Conservation (phyloP, 2,888 invertebrate genomes). For the Diploptera punctata region DNA sequence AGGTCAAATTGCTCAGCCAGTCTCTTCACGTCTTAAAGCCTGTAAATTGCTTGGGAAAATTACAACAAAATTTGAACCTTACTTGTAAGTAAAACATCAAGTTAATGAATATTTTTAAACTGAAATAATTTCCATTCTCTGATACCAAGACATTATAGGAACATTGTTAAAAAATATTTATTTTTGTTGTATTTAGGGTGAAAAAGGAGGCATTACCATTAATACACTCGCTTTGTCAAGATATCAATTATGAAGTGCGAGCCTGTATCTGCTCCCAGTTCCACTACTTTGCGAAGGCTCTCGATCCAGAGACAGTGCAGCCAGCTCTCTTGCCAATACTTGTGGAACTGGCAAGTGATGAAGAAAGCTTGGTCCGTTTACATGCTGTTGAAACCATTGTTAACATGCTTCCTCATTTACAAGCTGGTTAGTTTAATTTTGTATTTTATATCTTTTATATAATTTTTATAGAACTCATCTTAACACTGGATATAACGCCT, state of each 20-base stretch:
- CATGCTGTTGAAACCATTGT: slow-evolving; percentile 70
- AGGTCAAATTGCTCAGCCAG: slow-evolving; percentile 64
- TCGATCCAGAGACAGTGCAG: slow-evolving; percentile 65
- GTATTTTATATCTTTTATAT: no score
- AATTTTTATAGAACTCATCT: no score
- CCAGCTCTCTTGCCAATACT: slow-evolving; percentile 68
- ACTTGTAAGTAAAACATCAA: slow-evolving; percentile 64
- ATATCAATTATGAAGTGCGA: slow-evolving; percentile 71
- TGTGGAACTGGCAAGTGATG: slow-evolving; percentile 73
- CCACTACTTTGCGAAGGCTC: slow-evolving; percentile 65
- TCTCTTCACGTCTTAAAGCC: slow-evolving; percentile 62
- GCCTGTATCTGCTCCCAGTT: slow-evolving; percentile 71
- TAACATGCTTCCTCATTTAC: slow-evolving; percentile 56
- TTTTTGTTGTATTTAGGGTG: neutral
- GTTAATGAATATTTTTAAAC: slow-evolving; percentile 52
- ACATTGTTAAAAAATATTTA: no score
- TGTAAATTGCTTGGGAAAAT: slow-evolving; percentile 68
- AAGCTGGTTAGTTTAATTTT: slow-evolving; percentile 40
- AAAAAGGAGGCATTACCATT: slow-evolving; percentile 69
- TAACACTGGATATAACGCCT: no score
- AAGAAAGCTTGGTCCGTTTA: slow-evolving; percentile 67
- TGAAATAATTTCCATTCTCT: no score
- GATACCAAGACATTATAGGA: no score
- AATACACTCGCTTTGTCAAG: slow-evolving; percentile 73
- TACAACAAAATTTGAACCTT: slow-evolving; percentile 15